Base-by-base conservation (phyloP, 2,888 invertebrate species). In the Cylindroiulus punctatus region DNA sequence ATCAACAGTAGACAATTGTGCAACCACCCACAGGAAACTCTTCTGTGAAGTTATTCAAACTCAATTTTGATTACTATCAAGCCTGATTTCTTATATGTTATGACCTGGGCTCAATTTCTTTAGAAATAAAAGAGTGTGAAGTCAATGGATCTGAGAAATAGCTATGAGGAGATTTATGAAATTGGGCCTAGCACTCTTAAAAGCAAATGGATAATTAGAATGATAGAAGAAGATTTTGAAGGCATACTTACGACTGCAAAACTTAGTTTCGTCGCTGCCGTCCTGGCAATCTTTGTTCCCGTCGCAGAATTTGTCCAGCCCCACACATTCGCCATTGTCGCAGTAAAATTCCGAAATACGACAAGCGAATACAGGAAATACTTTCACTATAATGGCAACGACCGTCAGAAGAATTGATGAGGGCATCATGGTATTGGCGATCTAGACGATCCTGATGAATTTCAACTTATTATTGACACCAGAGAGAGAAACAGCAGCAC, bases 211-310 rank as follows among this genome's bases (percentile, higher is more conserved):
- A 52, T 52, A 12, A 2, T 10, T 0, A 1, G 52, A 10, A 52
- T 52, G 8, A 65, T 26, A 65, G 65, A 65, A 10, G 26, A 65
- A 22, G 10, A 65, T 26, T 22, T 65, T n/a, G 8, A 44, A 44
- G 1, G 8, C 26, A 32, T 87, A 94, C 95, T 95, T 91, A 96
- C 96, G 95, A 89, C 95, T 93, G 91, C 96, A 96, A 89, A 93
- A 93, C 88, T 93, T 92, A 3, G 94, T 93, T 90, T 96, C 96
- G 90, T 96, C 96, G 89, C 94, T 94, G 89, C 93, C 94, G 91
- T 96, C 96, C 42, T 94, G 94, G 89, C 96, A 96, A 90, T 96
- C 95, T 89, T 94, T 93, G 87, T 94, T 92, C 30, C 95, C 94
- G 90, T 96, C 95, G 91, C 96, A 96, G 90, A 93, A 95, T 91